phyloP scores from a whole-genome alignment of 2,888 invertebrate species.

The Lasioglossum vierecki region DNA sequence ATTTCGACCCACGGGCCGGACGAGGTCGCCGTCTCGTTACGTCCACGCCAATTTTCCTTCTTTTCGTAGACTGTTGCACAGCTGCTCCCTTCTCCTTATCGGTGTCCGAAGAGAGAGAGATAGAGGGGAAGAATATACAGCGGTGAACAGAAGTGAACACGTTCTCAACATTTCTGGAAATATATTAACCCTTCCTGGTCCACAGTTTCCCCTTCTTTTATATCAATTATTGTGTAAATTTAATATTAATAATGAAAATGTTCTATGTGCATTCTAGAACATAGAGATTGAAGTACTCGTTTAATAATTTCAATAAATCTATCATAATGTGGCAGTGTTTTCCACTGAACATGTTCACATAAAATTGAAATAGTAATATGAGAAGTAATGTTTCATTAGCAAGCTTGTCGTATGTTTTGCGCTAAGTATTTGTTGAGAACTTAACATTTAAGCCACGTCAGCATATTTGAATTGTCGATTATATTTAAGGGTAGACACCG shows the following conservation, averaged over 20 bases:
- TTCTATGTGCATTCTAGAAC: too few relatives aligned
- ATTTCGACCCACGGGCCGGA: constrained; percentile 72
- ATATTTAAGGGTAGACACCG: neutral
- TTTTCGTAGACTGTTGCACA: neutral
- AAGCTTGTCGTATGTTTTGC: too few relatives aligned
- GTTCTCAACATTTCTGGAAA: neutral
- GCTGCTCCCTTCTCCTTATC: neutral
- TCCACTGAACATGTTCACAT: too few relatives aligned
- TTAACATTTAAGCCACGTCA: too few relatives aligned
- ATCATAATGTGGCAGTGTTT: too few relatives aligned
- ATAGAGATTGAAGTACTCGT: too few relatives aligned
- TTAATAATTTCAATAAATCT: too few relatives aligned
- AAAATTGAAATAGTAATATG: too few relatives aligned
- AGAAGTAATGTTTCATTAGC: too few relatives aligned
- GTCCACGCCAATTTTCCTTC: constrained; percentile 42
- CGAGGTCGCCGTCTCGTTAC: constrained; percentile 61
- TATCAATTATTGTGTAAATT: neutral
- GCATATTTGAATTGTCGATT: too few relatives aligned
- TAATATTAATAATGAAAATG: too few relatives aligned
- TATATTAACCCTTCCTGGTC: neutral
- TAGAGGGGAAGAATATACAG: neutral
- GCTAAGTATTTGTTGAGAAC: too few relatives aligned
- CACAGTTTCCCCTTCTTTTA: neutral
- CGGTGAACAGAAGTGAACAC: neutral
- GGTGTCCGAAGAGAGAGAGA: neutral